Evolutionary conservation across 2,113 vertebrate genomes (phyloP), one percentile per base, ranked within the genome.

Genomic region (Lasiurus cinereus): DNA sequence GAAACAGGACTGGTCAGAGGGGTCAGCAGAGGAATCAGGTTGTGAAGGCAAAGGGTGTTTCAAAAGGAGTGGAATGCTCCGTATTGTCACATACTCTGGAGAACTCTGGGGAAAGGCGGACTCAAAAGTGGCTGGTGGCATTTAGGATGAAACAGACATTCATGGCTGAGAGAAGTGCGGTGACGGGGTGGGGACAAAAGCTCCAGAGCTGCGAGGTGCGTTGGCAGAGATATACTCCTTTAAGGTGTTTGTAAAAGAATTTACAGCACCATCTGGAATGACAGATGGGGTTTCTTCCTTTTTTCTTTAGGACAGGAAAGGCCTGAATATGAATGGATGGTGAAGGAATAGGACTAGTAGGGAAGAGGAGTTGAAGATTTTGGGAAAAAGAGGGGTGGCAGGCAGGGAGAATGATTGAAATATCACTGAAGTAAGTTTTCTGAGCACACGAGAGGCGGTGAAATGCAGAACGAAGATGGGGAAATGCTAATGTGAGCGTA

Each of bases 381-480:
- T 77, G 48, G 18, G 39, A 39, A 39, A 39, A 64, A 80, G 48
- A 39, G 50, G 56, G 39, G 43, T 54, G 19, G 33, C 8, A 19
- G 31, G 33, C 8, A 19, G 31, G 15, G 12, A 33, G 52, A 46
- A 80, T 19, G 72, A 92, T 0, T 50, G n/a, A 62, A 73, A 72
- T 66, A 89, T 21, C 14, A 74, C 31, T 70, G 73, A 66, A 86
- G 70, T 69, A 85, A 48, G n/a, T 93, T 27, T 94, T 83, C 90
- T 76, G 79, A 93, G n/a, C 19, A 77, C 36, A 13, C 74, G 21
- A 33, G 56, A 92, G 33, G 48, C 74, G 56, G 70, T 66, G 54
- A 67, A 82, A 78, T 72, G 59, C 19, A 93, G 79, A 95, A 91
- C 15, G 1, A 36, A 84, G 46, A 66, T 24, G 70, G 46, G 54